Evolutionary conservation across 2,797 vertebrate species (phyloP).

Genomic region (Tokudaia tokunoshimensis): DNA sequence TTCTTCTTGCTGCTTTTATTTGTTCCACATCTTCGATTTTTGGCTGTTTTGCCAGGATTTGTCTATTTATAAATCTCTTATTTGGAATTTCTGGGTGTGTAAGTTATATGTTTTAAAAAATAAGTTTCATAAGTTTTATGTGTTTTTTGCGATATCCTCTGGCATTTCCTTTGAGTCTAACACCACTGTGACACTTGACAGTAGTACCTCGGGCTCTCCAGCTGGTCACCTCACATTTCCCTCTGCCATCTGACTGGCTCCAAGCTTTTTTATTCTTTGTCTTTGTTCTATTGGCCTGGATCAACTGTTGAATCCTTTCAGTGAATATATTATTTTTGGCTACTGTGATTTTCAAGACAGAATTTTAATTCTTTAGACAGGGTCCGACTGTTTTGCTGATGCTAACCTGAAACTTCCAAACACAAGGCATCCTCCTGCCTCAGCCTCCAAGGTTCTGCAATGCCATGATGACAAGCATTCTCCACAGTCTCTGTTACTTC

Average conservation of each 20-base stretch:
- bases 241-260: background rate
- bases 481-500: background rate
- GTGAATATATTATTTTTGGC: background rate
- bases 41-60: background rate
- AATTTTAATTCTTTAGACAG: too few species aligned
- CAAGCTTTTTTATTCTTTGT: background rate
- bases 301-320: background rate
- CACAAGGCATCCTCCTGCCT: background rate
- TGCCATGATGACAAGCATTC: background rate
- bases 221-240: background rate
- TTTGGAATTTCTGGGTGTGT: background rate
- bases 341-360: background rate
- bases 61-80: background rate
- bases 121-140: background rate
- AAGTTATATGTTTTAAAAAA: background rate
- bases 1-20: background rate
- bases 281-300: background rate
- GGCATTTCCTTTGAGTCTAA: background rate
- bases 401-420: background rate
- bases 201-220: background rate
- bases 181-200: background rate
- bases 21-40: background rate
- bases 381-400: background rate
- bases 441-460: too few species aligned
- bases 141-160: background rate